A percentile compares a stretch with the other conserved stretches of the same genome.
phyloP scores from a whole-genome alignment of 2,888 invertebrate genomes.

The Rhingia campestris region DNA sequence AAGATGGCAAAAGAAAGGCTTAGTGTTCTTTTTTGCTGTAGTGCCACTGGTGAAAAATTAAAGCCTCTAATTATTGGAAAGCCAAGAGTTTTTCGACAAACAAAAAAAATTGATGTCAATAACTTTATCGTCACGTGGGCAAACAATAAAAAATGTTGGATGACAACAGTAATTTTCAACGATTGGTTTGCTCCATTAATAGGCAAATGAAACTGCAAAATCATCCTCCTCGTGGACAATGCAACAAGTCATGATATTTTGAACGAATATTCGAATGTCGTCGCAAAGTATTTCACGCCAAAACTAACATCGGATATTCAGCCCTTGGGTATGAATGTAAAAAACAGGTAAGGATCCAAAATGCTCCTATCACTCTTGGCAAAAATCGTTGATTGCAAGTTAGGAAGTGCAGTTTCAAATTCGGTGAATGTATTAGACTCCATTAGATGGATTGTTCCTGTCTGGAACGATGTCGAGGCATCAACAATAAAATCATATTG shows the following conservation, averaged over 20 bases:
- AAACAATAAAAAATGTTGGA: constrained; percentile 5
- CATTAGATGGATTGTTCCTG: too few species aligned
- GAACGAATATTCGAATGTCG: constrained; percentile 23
- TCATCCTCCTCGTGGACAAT: constrained; percentile 18
- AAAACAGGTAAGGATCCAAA: constrained; percentile 8
- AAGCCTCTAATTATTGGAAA: too few species aligned
- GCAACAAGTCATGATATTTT: constrained; percentile 15
- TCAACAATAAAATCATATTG: too few species aligned
- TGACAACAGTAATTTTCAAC: constrained; percentile 8
- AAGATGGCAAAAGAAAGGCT: too few species aligned
- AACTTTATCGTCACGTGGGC: constrained; percentile 17
- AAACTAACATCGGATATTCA: constrained; percentile 26
- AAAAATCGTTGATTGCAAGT: neutral
- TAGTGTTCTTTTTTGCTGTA: too few species aligned
- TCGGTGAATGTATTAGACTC: too few species aligned
- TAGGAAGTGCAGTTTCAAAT: constrained; percentile 8
- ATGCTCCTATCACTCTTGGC: constrained; percentile 9
- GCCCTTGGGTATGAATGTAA: neutral
- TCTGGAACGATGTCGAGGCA: too few species aligned
- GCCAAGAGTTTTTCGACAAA: too few species aligned
- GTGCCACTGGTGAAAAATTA: too few species aligned
- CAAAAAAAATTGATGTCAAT: too few species aligned
- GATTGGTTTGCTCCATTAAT: too few species aligned
- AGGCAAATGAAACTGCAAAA: constrained; percentile 15
- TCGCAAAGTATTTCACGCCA: constrained; percentile 10